phyloP scores from a whole-genome alignment of 2,113 vertebrate species.

The Macroglossus sobrinus region DNA sequence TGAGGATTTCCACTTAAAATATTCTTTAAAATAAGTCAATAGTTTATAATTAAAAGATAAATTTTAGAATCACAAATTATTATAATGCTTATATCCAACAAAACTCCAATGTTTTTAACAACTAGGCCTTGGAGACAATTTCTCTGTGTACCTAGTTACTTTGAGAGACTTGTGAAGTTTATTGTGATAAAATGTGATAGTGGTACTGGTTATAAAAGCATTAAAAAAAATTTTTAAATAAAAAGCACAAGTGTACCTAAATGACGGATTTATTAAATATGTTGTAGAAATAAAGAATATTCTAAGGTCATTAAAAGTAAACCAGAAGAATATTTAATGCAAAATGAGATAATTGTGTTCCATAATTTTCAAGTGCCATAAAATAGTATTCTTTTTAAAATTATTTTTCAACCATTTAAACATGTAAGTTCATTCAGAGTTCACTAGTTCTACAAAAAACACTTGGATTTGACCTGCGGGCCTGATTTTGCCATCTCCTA shows the following conservation, averaged over 20 bases:
- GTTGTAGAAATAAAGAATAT: not conserved
- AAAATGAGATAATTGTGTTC: not conserved
- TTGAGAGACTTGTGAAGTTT: not conserved
- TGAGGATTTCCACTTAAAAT: not conserved
- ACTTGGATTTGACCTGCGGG: not conserved
- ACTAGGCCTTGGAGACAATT: not conserved
- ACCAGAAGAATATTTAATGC: not conserved
- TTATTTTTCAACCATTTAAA: not conserved
- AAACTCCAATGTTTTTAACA: not conserved
- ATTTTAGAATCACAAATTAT: not conserved
- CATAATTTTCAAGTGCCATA: not conserved
- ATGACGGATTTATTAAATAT: not conserved
- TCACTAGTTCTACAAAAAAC: not conserved
- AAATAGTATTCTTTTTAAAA: not conserved
- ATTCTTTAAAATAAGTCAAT: not conserved
- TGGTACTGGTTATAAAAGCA: not conserved
- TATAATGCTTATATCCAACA: not conserved
- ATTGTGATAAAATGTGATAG: not conserved
- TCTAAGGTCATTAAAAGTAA: not conserved
- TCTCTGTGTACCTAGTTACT: not conserved
- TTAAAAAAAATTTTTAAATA: not conserved
- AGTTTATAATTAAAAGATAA: not conserved
- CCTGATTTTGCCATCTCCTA: not conserved
- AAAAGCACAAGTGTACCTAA: not conserved
- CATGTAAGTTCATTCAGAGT: not conserved